Base-by-base conservation (phyloP, 2,888 invertebrate genomes). In the Colletes collaris region DNA sequence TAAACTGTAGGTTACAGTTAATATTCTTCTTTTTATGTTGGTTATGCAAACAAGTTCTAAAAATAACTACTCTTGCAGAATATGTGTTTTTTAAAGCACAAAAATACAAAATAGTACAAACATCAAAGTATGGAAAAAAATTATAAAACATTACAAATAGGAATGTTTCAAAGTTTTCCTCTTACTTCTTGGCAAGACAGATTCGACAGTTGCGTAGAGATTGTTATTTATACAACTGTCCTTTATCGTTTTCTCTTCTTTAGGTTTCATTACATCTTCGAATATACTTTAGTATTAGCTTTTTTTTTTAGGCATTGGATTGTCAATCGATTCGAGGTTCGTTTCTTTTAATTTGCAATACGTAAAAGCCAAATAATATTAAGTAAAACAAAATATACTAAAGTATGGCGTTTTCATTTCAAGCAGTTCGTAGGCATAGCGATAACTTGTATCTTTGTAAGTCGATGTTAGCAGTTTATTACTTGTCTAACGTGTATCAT, bases 1-100 rank as follows among this genome's bases (percentile, higher is more conserved):
- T 50, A 70, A 50, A 62, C 65, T 71, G 67, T 65, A 53, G 60
- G 59, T 64, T 52, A 37, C 66, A 81, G 46, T 59, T 44, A 62
- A 59, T 35, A 71, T 35, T 11, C 64, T 40, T 68, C 56, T 10
- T 74, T 66, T 52, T 7, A 46, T 64, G n/a, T 46, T 44, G 49
- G 44, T 72, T 19, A 53, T 16, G 40, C 40, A 53, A 72, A 74
- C 11, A 53, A 44, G 27, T 71, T 71, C 11, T 10, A 46, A 53
- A 8, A 58, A 35, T 37, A 46, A 46, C 44, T 46, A 53, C 13
- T 13, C 37, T 16, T 19, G 53, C 3, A 8, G 8, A 53, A 8
- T 13, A 16, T 53, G 13, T 52, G 52, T 40, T 46, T 52, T 40
- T 53, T 3, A 40, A 40, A 53, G 16, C 11, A 40, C 59, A 66